Percentiles rank a stretch among this genome's conserved stretches.
Evolutionary conservation across 2,888 invertebrate species (phyloP).

Genomic region (Erynnis tages): DNA sequence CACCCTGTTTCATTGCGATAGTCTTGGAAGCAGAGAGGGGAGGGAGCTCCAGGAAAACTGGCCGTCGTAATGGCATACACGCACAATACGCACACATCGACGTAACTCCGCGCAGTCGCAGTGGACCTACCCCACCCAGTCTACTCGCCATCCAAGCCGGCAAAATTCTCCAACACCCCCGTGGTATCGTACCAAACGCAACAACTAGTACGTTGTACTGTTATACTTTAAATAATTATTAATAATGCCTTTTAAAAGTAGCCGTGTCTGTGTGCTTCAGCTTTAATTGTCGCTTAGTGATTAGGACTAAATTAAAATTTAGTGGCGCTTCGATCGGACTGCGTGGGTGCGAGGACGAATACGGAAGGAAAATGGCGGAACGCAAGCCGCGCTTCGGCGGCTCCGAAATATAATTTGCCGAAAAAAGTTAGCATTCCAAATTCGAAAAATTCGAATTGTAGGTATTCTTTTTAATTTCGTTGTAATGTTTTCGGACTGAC

Average conservation of each 20-base stretch:
- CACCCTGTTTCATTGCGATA: constrained; percentile 36
- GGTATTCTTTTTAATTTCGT: constrained; percentile 42
- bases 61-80: constrained; percentile 53
- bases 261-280: constrained; percentile 51
- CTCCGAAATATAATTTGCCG: constrained; percentile 35
- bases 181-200: constrained; percentile 69
- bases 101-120: constrained; percentile 67
- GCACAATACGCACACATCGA: constrained; percentile 65
- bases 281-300: constrained; percentile 61
- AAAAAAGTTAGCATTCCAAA: constrained; percentile 31
- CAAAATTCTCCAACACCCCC: constrained; percentile 74
- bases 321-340: constrained; percentile 9
- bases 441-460: constrained; percentile 26
- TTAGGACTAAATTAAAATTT: constrained; percentile 36
- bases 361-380: constrained; percentile 68
- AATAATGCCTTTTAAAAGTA: constrained; percentile 40
- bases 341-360: constrained; percentile 36
- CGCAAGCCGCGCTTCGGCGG: constrained; percentile 41
- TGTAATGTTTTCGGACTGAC: constrained; percentile 48
- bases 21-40: constrained; percentile 39
- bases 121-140: constrained; percentile 69
- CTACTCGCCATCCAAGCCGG: constrained; percentile 62
- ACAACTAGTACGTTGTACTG: constrained; percentile 53
- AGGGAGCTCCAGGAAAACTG: constrained; percentile 45
- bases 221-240: constrained; percentile 5